These are phyloP conservation scores for Potamilus streckersoni DNA, from an alignment of 1,140 invertebrate genomes.

Conservation along the genomic window DNA sequence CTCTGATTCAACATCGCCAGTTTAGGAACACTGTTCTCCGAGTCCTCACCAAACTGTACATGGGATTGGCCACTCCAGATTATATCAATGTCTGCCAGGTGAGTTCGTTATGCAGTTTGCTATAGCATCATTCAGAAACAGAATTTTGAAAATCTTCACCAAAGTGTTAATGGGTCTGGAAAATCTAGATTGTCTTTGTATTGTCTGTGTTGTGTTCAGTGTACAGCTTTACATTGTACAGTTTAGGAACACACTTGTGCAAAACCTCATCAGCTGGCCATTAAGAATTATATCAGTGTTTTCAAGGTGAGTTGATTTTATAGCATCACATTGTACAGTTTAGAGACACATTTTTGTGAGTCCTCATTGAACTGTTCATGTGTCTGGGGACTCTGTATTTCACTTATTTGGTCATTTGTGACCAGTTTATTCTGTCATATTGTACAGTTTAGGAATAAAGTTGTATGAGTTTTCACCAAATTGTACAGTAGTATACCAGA, in stretches of 20 bases:
- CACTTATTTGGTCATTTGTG: too few species aligned
- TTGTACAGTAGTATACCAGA: slow-evolving; percentile 92
- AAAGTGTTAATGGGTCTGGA: slow-evolving; percentile 87
- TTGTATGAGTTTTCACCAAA: slow-evolving; percentile 78
- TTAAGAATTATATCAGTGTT: slow-evolving; percentile 96
- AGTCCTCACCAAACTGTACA: slow-evolving; percentile 90
- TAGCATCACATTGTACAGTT: slow-evolving; percentile 73
- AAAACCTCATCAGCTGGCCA: slow-evolving; percentile 85
- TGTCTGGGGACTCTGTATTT: too few species aligned
- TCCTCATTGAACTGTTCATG: too few species aligned
- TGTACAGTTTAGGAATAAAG: too few species aligned
- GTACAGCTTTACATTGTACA: slow-evolving; percentile 92
- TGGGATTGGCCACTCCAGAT: slow-evolving; percentile 87
- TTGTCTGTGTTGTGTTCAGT: slow-evolving; percentile 73
- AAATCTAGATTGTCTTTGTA: slow-evolving; percentile 94
- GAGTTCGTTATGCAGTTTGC: neutral
- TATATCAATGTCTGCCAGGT: slow-evolving; percentile 88
- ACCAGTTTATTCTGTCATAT: too few species aligned
- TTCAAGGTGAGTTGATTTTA: slow-evolving; percentile 55
- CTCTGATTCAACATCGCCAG: slow-evolving; percentile 90
- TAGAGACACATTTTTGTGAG: slow-evolving; percentile 69
- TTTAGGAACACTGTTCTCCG: slow-evolving; percentile 91
- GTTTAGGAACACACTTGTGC: slow-evolving; percentile 90
- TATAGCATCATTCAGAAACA: slow-evolving; percentile 79
- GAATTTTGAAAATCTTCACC: slow-evolving; percentile 89